Percentiles rank a stretch among this genome's conserved stretches.
These are phyloP conservation scores for Rhea pennata DNA, from an alignment of 2,113 vertebrate species.

Conservation along the genomic window DNA sequence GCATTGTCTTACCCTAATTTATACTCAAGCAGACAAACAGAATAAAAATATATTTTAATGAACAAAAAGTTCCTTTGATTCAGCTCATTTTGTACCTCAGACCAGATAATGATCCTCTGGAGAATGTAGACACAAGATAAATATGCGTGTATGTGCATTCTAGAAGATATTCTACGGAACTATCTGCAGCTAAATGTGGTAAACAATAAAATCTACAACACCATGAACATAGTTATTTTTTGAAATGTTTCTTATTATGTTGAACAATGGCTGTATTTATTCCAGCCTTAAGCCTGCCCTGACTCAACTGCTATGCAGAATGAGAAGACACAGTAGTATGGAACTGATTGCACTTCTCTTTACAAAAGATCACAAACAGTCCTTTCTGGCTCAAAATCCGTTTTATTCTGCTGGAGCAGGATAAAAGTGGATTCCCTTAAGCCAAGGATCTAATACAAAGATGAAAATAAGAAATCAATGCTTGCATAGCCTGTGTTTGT, in stretches of 20 bases:
- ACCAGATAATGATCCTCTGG: not conserved
- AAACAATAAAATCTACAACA: not conserved
- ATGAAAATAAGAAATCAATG: not conserved
- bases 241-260: not conserved
- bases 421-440: not conserved
- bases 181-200: not conserved
- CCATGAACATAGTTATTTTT: not conserved
- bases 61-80: not conserved
- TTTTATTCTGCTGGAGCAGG: not conserved
- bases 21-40: not conserved
- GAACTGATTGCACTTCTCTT: not conserved
- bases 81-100: not conserved
- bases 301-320: not conserved
- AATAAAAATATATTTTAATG: not conserved
- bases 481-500: not conserved
- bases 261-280: not conserved
- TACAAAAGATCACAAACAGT: not conserved
- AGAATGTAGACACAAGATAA: not conserved
- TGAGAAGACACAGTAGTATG: not conserved
- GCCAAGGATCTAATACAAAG: not conserved
- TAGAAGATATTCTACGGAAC: not conserved
- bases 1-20: not conserved
- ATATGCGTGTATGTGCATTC: not conserved
- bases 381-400: not conserved
- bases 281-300: not conserved